Conservation (phyloP, 1,140 invertebrate species). For the Drosophila subobscura region DNA sequence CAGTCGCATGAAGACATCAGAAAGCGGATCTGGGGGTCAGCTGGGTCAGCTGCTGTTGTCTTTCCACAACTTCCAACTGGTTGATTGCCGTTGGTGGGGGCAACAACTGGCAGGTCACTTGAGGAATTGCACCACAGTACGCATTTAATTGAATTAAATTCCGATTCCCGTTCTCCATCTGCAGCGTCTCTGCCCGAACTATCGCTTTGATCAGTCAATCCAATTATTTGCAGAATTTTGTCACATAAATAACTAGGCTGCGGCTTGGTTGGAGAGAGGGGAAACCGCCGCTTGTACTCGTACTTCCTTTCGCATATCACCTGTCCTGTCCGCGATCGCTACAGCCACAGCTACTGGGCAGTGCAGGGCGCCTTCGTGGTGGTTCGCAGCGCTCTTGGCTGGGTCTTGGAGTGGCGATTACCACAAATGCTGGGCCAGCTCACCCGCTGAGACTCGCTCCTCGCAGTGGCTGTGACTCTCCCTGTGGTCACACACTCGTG, state of each 20-base stretch:
- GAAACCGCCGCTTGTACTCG: slow-evolving; percentile 1
- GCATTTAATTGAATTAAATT: slow-evolving; percentile 84
- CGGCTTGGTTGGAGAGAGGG: background rate
- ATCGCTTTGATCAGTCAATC: slow-evolving; percentile 84
- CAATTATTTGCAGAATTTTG: slow-evolving; percentile 84
- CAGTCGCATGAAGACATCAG: slow-evolving; percentile 73
- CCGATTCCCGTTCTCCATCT: slow-evolving; percentile 49
- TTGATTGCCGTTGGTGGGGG: slow-evolving; percentile 29
- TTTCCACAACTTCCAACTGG: slow-evolving; percentile 32
- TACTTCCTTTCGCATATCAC: slow-evolving; percentile 63
- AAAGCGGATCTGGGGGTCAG: slow-evolving; percentile 38
- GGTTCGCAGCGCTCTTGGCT: slow-evolving; percentile 15
- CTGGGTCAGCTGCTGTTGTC: slow-evolving; percentile 58
- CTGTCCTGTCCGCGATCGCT: slow-evolving; percentile 51
- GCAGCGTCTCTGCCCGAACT: slow-evolving; percentile 36
- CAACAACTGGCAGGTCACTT: slow-evolving; percentile 68
- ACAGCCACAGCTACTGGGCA: background rate
- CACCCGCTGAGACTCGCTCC: slow-evolving; percentile 50
- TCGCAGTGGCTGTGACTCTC: background rate
- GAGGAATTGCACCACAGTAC: slow-evolving; percentile 78
- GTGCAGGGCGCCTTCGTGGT: slow-evolving; percentile 22
- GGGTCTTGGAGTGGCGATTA: slow-evolving; percentile 66
- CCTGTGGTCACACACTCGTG: background rate
- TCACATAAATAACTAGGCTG: slow-evolving; percentile 83
- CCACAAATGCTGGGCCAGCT: slow-evolving; percentile 28